Evolutionary conservation across 2,888 invertebrate genomes (phyloP).

Genomic region (Noctua fimbriata): DNA sequence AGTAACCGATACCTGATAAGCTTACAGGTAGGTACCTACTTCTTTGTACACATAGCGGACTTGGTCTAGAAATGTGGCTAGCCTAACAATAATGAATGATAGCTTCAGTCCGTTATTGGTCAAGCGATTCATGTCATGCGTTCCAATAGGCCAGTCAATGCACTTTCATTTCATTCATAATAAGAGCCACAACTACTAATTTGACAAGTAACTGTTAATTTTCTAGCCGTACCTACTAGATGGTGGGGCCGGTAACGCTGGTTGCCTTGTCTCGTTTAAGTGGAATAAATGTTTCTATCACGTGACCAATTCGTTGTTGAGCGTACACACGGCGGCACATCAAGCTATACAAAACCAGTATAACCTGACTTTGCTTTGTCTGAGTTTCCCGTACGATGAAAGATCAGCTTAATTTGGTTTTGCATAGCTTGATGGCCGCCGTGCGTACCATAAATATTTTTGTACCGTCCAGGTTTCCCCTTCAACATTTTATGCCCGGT

Average conservation of each 20-base stretch:
- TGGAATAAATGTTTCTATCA: neutral
- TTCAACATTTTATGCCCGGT: neutral
- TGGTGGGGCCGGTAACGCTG: neutral
- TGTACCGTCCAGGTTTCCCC: neutral
- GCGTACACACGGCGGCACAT: no score
- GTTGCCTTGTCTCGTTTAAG: neutral
- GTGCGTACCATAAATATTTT: neutral
- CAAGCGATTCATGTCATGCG: slow-evolving; percentile 10
- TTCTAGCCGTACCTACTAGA: neutral
- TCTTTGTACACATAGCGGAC: neutral
- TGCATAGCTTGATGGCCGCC: no score
- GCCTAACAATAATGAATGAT: slow-evolving; percentile 2
- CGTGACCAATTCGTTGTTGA: neutral
- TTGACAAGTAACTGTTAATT: neutral
- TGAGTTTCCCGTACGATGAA: no score
- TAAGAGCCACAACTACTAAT: slow-evolving; percentile 8
- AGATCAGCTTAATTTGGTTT: no score
- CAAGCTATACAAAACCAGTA: no score
- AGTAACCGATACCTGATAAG: neutral
- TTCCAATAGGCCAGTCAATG: slow-evolving; percentile 17
- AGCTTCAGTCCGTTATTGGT: slow-evolving; percentile 14
- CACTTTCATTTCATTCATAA: slow-evolving; percentile 41
- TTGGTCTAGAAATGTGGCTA: slow-evolving; percentile 18
- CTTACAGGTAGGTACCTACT: neutral
- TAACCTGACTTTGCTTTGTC: no score